Evolutionary conservation across 2,797 vertebrate genomes (phyloP).

Genomic region (Scarus forsteni): DNA sequence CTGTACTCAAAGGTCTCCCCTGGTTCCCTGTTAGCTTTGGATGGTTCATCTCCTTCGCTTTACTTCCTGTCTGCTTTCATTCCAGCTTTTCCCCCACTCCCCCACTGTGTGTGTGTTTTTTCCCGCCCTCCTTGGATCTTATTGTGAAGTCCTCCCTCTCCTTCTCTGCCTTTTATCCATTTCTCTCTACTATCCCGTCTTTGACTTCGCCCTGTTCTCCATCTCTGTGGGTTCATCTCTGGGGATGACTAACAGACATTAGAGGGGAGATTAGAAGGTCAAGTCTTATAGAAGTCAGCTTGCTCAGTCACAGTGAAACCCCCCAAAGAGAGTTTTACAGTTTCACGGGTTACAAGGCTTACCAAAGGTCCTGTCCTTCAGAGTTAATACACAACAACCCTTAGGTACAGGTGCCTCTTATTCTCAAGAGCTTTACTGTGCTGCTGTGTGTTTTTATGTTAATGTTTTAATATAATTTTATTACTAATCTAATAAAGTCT

Average conservation of each 20-base stretch:
- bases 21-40: constrained; percentile 31
- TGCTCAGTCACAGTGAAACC: constrained; percentile 22
- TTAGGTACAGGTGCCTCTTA: neutral
- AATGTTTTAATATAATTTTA: constrained; percentile 40
- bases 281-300: constrained; percentile 16
- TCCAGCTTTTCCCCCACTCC: constrained; percentile 23
- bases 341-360: constrained; percentile 16
- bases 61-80: constrained; percentile 34
- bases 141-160: constrained; percentile 11
- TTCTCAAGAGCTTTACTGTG: constrained; percentile 1
- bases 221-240: constrained; percentile 34
- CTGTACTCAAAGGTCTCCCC: constrained; percentile 24
- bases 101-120: constrained; percentile 18
- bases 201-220: constrained; percentile 2
- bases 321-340: constrained; percentile 28
- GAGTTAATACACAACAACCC: neutral
- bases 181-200: constrained; percentile 12
- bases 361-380: constrained; percentile 26
- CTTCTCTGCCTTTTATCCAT: constrained; percentile 23
- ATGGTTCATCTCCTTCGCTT: constrained; percentile 45
- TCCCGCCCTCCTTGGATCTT: constrained; percentile 24
- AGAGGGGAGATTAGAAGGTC: constrained; percentile 38
- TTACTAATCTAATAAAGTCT: constrained; percentile 16
- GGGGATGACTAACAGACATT: constrained; percentile 30
- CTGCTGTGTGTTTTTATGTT: constrained; percentile 23